Percentiles rank a stretch among this genome's conserved stretches.
phyloP scores from a whole-genome alignment of 1,140 invertebrate species.

The Vanessa atalanta region DNA sequence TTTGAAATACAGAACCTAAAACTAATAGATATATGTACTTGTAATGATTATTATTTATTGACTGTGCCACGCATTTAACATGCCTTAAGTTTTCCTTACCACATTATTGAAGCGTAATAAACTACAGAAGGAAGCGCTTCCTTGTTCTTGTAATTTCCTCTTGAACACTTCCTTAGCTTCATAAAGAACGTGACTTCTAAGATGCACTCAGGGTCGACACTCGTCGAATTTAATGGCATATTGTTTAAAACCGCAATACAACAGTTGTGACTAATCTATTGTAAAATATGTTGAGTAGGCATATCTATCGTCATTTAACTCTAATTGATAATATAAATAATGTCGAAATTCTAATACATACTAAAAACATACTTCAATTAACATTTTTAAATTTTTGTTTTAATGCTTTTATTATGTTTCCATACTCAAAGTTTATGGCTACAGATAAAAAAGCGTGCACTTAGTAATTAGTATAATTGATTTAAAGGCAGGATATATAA shows the following conservation, averaged over 20 bases:
- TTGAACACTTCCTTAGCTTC: slow-evolving; percentile 11
- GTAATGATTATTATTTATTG: not conserved
- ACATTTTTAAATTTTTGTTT: too few relatives aligned
- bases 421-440: too few relatives aligned
- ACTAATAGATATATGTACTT: not conserved
- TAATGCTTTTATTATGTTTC: too few relatives aligned
- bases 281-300: not conserved
- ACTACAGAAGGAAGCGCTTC: slow-evolving; percentile 9
- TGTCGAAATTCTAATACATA: not conserved
- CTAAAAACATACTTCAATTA: too few relatives aligned
- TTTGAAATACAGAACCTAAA: too few relatives aligned
- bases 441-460: too few relatives aligned
- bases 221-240: slow-evolving; percentile 21
- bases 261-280: not conserved
- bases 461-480: too few relatives aligned
- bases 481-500: too few relatives aligned
- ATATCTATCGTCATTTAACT: not conserved
- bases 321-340: slow-evolving; percentile 7
- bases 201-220: slow-evolving; percentile 11
- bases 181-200: slow-evolving; percentile 26
- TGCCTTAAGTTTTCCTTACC: slow-evolving; percentile 11
- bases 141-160: slow-evolving; percentile 22
- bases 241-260: slow-evolving; percentile 23
- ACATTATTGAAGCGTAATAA: slow-evolving; percentile 4
- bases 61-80: too few relatives aligned